Base-by-base conservation (phyloP, 92 coral and sea anemone species). In the Scolanthus callimorphus region DNA sequence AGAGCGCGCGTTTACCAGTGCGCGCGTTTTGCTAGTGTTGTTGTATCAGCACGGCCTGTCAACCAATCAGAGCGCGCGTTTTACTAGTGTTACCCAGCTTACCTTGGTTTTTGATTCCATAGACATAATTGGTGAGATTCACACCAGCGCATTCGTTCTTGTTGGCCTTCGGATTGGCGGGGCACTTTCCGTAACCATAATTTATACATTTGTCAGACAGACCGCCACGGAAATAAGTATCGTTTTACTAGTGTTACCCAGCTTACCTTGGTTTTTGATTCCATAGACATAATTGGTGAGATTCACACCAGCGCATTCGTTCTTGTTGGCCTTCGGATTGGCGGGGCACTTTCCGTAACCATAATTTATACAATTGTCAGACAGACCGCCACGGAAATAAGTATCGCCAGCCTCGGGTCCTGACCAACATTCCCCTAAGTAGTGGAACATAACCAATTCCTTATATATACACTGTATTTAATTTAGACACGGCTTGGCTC, bases 361-460 rank as follows among this genome's bases (percentile, higher is more conserved):
- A 49, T 31, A 41, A 20, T 79, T 74, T 3, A 76, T 24, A 46
- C 95, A 86, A 27, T 78, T 65, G 12, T 60, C 19, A 21, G 69
- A 65, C 3, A 12, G 25, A 1, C 95, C 95, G 39, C 74, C 39
- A 29, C 50, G 81, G 44, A 57, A 29, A 69, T 60, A 86, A 15
- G 89, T 62, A 6, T 29, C 74, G 17, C 58, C 82, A 3, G 75
- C 82, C n/a, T 68, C 70, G 11, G 84, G 78, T 17, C 95, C 95
- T 27, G 89, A 81, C 95, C 89, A 81, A 27, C 95, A 86, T 37
- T 86, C 95, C 0, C 89, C 95, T 83, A 19, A 2, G 60, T 13
- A 63, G 19, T n/a, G 12, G 47, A 55, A 19, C 24, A 1, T 19
- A 1, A 20, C 49, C n/a, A n/a, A n/a, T n/a, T n/a, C n/a, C n/a